A percentile compares a stretch with the other conserved stretches of the same genome.
phyloP scores from a whole-genome alignment of 2,888 invertebrate genomes.

The Ophion costatus region DNA sequence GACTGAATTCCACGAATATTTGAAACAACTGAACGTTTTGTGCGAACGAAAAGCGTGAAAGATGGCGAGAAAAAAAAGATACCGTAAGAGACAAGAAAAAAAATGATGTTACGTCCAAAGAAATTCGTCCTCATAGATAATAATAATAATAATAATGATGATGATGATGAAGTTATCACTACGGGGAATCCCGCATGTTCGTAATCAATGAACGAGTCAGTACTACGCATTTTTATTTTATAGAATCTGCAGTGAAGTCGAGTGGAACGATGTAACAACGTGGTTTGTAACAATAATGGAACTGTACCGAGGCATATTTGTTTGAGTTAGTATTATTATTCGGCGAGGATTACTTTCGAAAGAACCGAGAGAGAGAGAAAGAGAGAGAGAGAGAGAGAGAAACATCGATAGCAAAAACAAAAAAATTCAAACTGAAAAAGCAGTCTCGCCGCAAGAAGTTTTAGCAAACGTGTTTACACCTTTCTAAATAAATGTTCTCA shows the following conservation, averaged over 20 bases:
- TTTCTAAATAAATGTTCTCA: slow-evolving; percentile 70
- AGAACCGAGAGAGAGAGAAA: background rate
- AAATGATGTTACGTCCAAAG: slow-evolving; percentile 61
- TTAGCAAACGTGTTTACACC: slow-evolving; percentile 70
- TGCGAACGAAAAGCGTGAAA: slow-evolving; percentile 22
- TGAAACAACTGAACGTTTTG: slow-evolving; percentile 33
- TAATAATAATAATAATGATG: slow-evolving; percentile 35
- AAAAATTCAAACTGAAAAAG: too few relatives aligned
- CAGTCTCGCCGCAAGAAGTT: background rate
- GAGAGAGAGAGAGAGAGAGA: background rate
- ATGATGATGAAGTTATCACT: slow-evolving; percentile 43
- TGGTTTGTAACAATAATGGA: slow-evolving; percentile 21
- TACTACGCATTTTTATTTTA: slow-evolving; percentile 34
- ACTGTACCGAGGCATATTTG: slow-evolving; percentile 33
- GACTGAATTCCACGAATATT: slow-evolving; percentile 30
- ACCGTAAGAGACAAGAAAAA: slow-evolving; percentile 6
- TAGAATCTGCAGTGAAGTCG: slow-evolving; percentile 9
- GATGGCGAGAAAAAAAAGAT: background rate
- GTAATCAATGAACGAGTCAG: slow-evolving; percentile 46
- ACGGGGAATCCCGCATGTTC: slow-evolving; percentile 50
- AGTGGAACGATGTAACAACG: slow-evolving; percentile 21
- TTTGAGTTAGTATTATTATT: slow-evolving; percentile 41
- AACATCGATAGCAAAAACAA: background rate
- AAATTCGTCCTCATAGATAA: slow-evolving; percentile 63
- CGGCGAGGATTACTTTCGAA: slow-evolving; percentile 26